Base-by-base conservation (phyloP, 1,140 invertebrate genomes). In the Aphidius gifuensis region DNA sequence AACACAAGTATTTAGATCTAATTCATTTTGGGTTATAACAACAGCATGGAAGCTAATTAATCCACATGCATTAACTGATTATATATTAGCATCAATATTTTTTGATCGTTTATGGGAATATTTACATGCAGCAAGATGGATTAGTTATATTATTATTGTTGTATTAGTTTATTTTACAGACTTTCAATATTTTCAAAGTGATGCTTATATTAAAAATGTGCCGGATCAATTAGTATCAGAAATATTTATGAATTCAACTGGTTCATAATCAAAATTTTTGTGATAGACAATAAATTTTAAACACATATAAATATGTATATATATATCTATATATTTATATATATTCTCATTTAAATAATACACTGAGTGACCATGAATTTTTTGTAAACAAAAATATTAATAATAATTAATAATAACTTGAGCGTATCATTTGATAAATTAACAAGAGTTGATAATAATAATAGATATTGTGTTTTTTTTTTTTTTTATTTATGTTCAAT, bases 11-110 rank as follows among this genome's bases (percentile, higher is more conserved):
- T 71, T 85, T 58, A 74, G 83, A 53, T 88, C 88, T 4, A 82
- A 84, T 0, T 84, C 86, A 39, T 92, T 92, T 68, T 92, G 90
- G 79, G 77, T 85, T 6, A 82, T 92, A 0, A 85, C 89, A 1
- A 88, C 86, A 72, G 71, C 90, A 48, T 94, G 92, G 92, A 84
- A 90, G 62, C 76, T 92, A 0, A 83, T 90, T 2, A 92, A 93
- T 73, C 88, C 90, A 0, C 92, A 93, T 71, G 89, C 89, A 40
- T 81, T 92, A 60, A 76, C 91, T 16, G 90, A 94, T 75, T 84
- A 88, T 61, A 72, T 93, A 9, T 83, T 92, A 6, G 74, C 93
- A 39, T 85, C 89, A 38, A 87, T 94, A 62, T 92, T 92, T 75
- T 86, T 91, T 71, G 91, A 93, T 83, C 90, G 89, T 69, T 76